Conservation (phyloP, 2,888 invertebrate genomes). For the Palloptera scutellata region DNA sequence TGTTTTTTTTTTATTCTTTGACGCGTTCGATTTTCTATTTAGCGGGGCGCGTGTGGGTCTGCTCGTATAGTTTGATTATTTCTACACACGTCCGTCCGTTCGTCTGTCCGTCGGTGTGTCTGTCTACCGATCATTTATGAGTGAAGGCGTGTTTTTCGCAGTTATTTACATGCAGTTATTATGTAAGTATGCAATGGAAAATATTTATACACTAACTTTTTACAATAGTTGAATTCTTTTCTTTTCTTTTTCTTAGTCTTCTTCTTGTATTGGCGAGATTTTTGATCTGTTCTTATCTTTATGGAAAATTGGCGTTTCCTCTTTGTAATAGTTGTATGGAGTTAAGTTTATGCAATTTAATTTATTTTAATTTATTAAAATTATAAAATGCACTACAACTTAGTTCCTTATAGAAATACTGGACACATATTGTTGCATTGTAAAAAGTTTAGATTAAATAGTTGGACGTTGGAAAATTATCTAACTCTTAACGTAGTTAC, state of each 20-base stretch:
- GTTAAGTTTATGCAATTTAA: not conserved
- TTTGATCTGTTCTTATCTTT: constrained; percentile 15
- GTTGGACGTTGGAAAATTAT: too few species aligned
- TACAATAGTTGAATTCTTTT: not conserved
- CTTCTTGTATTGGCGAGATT: not conserved
- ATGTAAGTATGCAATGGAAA: constrained; percentile 35
- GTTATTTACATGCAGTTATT: constrained; percentile 42
- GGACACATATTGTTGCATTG: too few species aligned
- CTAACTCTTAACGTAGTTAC: too few species aligned
- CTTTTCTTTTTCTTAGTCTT: not conserved
- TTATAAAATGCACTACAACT: not conserved
- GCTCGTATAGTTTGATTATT: not conserved
- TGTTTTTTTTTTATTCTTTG: constrained; percentile 8
- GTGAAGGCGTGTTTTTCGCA: constrained; percentile 32
- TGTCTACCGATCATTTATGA: not conserved
- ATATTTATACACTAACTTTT: not conserved
- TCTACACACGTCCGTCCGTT: not conserved
- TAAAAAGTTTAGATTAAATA: too few species aligned
- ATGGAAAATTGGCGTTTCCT: constrained; percentile 26
- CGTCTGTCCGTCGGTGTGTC: not conserved
- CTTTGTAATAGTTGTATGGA: not conserved
- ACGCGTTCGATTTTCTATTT: constrained; percentile 15
- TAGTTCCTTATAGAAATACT: too few species aligned
- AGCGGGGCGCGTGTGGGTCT: constrained; percentile 28
- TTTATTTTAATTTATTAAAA: constrained; percentile 10